Conservation (phyloP, 2,113 vertebrate species). For the Microcebus ravelobensis region DNA sequence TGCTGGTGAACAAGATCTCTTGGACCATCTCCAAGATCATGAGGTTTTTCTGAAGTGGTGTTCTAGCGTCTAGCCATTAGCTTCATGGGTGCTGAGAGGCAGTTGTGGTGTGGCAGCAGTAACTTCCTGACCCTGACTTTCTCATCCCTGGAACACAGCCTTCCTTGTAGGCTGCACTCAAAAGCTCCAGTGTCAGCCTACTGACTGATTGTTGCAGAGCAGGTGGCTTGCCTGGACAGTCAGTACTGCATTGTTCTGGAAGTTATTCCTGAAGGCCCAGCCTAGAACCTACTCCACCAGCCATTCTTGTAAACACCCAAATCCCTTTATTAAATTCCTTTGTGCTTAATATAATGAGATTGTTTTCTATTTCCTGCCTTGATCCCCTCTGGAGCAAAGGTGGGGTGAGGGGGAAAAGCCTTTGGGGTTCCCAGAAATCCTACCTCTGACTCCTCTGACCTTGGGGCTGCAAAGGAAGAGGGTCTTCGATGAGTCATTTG, state of each 20-base stretch:
- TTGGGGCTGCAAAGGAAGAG: not conserved
- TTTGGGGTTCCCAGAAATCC: not conserved
- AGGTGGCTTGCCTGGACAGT: not conserved
- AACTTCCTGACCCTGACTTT: not conserved
- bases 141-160: not conserved
- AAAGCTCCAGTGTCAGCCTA: not conserved
- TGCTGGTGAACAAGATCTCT: not conserved
- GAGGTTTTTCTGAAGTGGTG: not conserved
- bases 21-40: not conserved
- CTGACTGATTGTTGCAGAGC: not conserved
- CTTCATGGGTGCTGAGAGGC: not conserved
- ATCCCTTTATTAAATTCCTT: constrained; percentile 15
- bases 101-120: not conserved
- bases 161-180: not conserved
- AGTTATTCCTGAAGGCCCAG: not conserved
- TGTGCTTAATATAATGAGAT: not conserved
- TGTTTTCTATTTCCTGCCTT: not conserved
- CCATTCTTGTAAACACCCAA: not conserved
- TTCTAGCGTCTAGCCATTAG: not conserved
- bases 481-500: not conserved
- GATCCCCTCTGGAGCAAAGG: not conserved
- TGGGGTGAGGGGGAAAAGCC: not conserved
- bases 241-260: not conserved
- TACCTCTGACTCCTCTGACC: not conserved
- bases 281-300: not conserved